Evolutionary conservation across 2,888 invertebrate genomes (phyloP).

Genomic region (Campoplex nolae): DNA sequence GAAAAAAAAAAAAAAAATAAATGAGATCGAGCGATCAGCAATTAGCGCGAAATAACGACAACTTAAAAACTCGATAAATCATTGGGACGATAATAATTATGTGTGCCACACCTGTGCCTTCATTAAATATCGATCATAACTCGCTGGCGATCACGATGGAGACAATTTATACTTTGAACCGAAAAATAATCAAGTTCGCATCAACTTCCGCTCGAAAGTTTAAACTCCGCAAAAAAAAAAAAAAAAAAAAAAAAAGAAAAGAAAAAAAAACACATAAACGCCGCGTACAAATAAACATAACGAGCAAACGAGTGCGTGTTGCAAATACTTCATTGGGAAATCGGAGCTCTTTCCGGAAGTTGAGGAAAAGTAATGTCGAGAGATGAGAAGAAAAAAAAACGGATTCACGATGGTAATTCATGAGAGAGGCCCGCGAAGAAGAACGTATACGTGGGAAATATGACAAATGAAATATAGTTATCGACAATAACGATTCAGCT

Average conservation of each 20-base stretch:
- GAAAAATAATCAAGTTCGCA: conserved; percentile 6
- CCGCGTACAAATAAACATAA: conserved; percentile 5
- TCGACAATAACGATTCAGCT: conserved; percentile 54
- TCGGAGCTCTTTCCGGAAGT: conserved; percentile 60
- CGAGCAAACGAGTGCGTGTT: conserved; percentile 32
- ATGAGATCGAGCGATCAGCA: background rate
- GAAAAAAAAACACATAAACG: background rate
- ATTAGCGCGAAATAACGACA: background rate
- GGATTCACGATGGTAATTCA: conserved; percentile 58
- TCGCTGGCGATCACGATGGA: background rate
- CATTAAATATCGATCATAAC: conserved; percentile 35
- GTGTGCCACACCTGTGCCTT: conserved; percentile 28
- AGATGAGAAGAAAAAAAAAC: conserved; percentile 38
- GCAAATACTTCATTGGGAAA: conserved; percentile 52
- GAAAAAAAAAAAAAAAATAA: background rate
- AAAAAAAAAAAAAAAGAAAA: no score
- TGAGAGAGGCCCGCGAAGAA: conserved; percentile 44
- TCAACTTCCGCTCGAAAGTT: conserved; percentile 54
- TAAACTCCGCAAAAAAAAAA: background rate
- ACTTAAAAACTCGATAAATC: conserved; percentile 32
- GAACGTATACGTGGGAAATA: background rate
- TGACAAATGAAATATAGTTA: background rate
- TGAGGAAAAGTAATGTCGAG: conserved; percentile 27
- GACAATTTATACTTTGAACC: conserved; percentile 11
- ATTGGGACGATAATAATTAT: conserved; percentile 22